Percentiles rank a stretch among this genome's conserved stretches.
phyloP scores from a whole-genome alignment of 2,797 vertebrate genomes.

The Apogon hyalosoma region DNA sequence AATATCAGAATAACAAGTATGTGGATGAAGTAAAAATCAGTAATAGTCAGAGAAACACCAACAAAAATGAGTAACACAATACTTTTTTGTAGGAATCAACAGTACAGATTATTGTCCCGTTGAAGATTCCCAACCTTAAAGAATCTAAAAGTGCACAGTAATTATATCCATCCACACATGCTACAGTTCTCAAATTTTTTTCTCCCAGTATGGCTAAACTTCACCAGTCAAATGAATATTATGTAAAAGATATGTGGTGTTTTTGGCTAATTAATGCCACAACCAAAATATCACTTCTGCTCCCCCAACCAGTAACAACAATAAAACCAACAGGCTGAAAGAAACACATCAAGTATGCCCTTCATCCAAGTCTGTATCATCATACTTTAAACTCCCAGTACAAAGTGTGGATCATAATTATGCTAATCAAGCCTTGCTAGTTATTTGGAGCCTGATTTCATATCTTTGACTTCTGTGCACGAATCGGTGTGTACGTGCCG shows the following conservation, averaged over 20 bases:
- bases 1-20: too few species aligned
- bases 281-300: background rate
- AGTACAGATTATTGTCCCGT: too few species aligned
- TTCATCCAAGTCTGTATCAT: constrained; percentile 43
- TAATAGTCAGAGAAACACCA: too few species aligned
- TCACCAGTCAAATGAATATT: background rate
- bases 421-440: constrained; percentile 60
- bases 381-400: constrained; percentile 48
- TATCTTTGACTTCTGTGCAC: constrained; percentile 50
- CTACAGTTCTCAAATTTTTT: too few species aligned
- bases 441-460: constrained; percentile 58
- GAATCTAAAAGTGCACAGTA: too few species aligned
- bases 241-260: background rate
- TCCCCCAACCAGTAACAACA: constrained; percentile 14
- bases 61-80: too few species aligned
- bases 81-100: too few species aligned
- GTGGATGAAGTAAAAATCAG: too few species aligned
- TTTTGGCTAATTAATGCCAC: background rate
- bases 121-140: too few species aligned
- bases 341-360: constrained; percentile 33
- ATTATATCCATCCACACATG: too few species aligned
- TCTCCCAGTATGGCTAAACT: too few species aligned
- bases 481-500: background rate
- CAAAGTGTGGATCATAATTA: constrained; percentile 64
- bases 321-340: constrained; percentile 17